phyloP scores from a whole-genome alignment of 2,797 vertebrate genomes.

The Myotis planiceps region DNA sequence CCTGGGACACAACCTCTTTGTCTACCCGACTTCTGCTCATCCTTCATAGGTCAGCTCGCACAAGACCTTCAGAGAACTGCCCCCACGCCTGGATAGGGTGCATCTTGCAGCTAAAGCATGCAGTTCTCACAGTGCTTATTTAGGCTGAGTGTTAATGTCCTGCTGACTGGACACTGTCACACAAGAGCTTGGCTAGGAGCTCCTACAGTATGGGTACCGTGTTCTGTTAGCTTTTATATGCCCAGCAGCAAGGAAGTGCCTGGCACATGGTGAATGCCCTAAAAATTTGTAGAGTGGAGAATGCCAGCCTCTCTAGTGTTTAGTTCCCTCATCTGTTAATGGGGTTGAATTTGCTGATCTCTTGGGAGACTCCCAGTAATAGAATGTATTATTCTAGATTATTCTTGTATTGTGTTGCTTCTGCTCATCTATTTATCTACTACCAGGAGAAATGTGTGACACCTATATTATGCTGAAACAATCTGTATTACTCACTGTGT shows the following conservation, averaged over 20 bases:
- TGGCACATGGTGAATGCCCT: constrained; percentile 47
- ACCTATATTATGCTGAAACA: not conserved
- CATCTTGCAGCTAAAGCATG: not conserved
- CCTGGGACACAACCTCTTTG: not conserved
- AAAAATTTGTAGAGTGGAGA: not conserved
- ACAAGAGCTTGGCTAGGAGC: not conserved
- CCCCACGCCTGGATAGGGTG: not conserved
- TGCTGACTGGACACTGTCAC: not conserved
- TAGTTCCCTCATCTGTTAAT: not conserved
- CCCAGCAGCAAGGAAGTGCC: constrained; percentile 69
- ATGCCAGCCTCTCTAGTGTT: not conserved
- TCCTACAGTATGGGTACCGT: not conserved
- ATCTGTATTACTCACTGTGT: constrained; percentile 26
- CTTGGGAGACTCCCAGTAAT: not conserved
- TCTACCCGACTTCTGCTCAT: not conserved
- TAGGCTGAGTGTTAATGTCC: not conserved
- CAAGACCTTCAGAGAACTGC: not conserved
- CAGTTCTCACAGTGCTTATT: not conserved
- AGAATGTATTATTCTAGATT: constrained; percentile 33
- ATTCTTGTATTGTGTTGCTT: not conserved
- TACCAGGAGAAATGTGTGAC: constrained; percentile 8
- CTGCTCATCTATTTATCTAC: not conserved
- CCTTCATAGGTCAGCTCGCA: not conserved
- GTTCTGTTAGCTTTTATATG: constrained; percentile 30
- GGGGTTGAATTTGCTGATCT: not conserved